Conservation (phyloP, 2,797 vertebrate genomes). For the Poeciliopsis presidionis region DNA sequence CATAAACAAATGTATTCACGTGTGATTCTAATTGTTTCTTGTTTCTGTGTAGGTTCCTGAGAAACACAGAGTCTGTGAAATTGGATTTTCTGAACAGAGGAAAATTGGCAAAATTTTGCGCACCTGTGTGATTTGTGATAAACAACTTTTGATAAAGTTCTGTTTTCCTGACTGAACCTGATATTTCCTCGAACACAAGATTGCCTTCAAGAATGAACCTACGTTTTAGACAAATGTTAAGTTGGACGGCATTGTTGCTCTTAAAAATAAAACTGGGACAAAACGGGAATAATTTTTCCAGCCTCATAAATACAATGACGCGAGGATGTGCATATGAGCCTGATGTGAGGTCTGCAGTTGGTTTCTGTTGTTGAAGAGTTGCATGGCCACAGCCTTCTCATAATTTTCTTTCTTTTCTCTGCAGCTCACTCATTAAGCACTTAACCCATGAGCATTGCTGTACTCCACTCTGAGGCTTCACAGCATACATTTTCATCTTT, state of each 20-base stretch:
- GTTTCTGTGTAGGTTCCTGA: too few relatives aligned
- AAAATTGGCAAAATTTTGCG: too few relatives aligned
- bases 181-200: background rate
- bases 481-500: background rate
- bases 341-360: background rate
- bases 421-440: background rate
- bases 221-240: background rate
- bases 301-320: background rate
- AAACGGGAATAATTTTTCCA: background rate
- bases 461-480: background rate
- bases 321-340: background rate
- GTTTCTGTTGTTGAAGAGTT: background rate
- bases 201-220: background rate
- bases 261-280: background rate
- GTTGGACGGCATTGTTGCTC: background rate
- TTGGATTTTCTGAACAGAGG: too few relatives aligned
- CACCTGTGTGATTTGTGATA: too few relatives aligned
- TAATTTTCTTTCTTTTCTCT: constrained; percentile 2
- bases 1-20: too few relatives aligned
- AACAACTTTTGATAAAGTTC: too few relatives aligned
- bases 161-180: too few relatives aligned
- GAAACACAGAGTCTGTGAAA: too few relatives aligned
- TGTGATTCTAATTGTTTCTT: too few relatives aligned
- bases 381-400: background rate
- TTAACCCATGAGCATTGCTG: background rate